Base-by-base conservation (phyloP, 2,113 vertebrate genomes). In the Pomatostomus ruficeps region DNA sequence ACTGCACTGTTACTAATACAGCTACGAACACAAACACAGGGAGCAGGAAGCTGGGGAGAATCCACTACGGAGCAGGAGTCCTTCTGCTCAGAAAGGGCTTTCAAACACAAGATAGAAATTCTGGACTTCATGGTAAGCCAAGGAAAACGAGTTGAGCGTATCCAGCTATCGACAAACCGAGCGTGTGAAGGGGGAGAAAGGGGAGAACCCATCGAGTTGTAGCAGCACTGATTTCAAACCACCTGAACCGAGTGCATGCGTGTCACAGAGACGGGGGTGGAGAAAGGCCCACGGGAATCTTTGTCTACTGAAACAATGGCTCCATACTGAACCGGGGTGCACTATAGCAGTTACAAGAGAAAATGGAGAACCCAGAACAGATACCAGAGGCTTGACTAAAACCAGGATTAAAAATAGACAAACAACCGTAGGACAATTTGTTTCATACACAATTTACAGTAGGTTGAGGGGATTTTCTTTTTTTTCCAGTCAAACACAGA, bases 361-460 rank as follows among this genome's bases (percentile, higher is more conserved):
- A 94, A 94, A 93, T 21, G 49, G 95, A 89, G 96, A 97, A 94
- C 93, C 91, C 94, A 94, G 97, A 93, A 97, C 96, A 96, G 96
- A 93, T 93, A 97, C 95, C 95, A 95, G 97, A 94, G 95, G 94
- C 94, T 96, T 12, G 96, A 97, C 97, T 97, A 95, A 97, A 98
- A 61, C 89, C 91, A 80, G 97, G 96, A 42, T 72, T 95, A 91
- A 94, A 97, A 96, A 95, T 14, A 96, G 97, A 97, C 96, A 91
- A 94, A 97, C 76, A 86, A 38, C 96, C 10, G 57, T 40, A 94
- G 96, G 97, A 96, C 86, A 35, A 89, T 94, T 97, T 93, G 94
- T 93, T 98, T 97, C 97, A 91, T 98, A 98, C 96, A 98, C 96
- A 91, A 98, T 98, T 98, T 98, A 98, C 97, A 98, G 95, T 65